A percentile compares a stretch with the other conserved stretches of the same genome.
Evolutionary conservation across 2,113 vertebrate species (phyloP).

Genomic region (Mus pahari): DNA sequence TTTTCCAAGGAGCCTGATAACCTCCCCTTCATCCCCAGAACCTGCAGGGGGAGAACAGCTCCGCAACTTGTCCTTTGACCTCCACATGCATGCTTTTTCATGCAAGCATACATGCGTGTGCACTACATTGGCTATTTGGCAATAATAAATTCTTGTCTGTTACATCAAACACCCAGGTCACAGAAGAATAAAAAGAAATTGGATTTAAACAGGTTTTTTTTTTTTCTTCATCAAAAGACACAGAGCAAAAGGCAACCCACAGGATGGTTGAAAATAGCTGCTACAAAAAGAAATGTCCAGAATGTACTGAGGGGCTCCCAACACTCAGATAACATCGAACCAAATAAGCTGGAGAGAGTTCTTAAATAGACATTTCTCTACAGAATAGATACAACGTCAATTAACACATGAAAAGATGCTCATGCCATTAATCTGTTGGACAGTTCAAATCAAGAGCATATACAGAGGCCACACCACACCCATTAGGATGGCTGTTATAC

Average conservation of each 20-base stretch:
- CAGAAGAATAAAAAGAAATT: neutral
- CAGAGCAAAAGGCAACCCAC: neutral
- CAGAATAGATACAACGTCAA: neutral
- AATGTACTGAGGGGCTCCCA: neutral
- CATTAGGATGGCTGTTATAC: neutral
- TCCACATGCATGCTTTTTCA: neutral
- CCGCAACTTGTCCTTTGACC: neutral
- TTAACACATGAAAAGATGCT: neutral
- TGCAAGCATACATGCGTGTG: neutral
- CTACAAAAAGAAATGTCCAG: neutral
- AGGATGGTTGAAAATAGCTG: neutral
- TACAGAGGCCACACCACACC: neutral
- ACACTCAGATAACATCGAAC: neutral
- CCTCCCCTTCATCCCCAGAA: neutral
- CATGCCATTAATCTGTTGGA: neutral
- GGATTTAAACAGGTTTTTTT: neutral
- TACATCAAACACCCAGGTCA: neutral
- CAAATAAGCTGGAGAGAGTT: neutral
- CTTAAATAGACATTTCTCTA: neutral
- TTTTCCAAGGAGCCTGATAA: neutral
- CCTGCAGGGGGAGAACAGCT: neutral
- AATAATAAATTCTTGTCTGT: conserved; percentile 21
- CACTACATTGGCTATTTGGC: neutral
- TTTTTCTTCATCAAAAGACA: neutral
- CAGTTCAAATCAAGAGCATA: neutral